Base-by-base conservation (phyloP, 2,113 vertebrate species). In the Triplophysa siluroides region DNA sequence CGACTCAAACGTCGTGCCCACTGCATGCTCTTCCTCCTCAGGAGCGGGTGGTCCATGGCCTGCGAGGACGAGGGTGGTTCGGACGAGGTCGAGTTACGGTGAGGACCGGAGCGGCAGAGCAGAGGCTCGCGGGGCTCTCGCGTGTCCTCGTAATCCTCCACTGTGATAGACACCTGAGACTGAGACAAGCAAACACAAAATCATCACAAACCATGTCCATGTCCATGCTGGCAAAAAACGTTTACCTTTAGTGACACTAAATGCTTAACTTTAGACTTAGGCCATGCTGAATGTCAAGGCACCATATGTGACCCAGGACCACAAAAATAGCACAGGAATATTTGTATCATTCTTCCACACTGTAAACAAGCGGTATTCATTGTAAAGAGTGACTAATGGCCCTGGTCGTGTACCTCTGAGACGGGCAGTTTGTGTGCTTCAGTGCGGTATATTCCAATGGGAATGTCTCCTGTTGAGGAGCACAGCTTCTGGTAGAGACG, bases 1-100 rank as follows among this genome's bases (percentile, higher is more conserved):
- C 94, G 87, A 88, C 93, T 94, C 72, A 94, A 90, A 19, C 93
- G 87, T 29, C 93, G 88, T 0, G 93, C 94, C 94, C 93, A 95
- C 87, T 93, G 94, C 93, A 95, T 93, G 88, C 94, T 95, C 87
- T 95, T 95, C 83, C 93, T 90, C 72, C 93, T 85, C 23, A 94
- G 91, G 78, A 95, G 88, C 0, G 93, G 94, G 85, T 94, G 93
- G 69, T 95, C 94, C 0, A 91, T 89, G n/a, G 89, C 88, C 83
- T 93, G 91, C 16, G 88, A 86, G 45, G 92, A 91, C 11, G 92
- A 90, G 4, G 82, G 85, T 29, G 92, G 93, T 84, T 94, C 93
- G 0, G 92, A 93, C 47, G 92, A 91, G 47, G 92, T 93, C 73
- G 93, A 94, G 89, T 93, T 93, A 14, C 94, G 92, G 61, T 93